Evolutionary conservation across 2,113 vertebrate species (phyloP).

Genomic region (Alces alces): DNA sequence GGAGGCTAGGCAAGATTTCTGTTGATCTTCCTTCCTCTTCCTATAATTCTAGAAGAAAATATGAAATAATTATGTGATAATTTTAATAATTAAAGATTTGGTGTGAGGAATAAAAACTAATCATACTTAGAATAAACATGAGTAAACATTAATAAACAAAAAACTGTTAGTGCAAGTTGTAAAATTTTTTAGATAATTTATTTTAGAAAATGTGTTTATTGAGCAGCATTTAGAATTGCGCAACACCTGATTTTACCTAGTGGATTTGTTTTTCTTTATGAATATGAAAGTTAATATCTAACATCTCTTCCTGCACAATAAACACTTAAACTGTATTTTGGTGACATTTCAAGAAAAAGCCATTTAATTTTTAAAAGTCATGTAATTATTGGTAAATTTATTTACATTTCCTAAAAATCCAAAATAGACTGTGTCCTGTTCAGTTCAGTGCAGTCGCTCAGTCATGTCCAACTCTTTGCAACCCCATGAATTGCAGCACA

Average conservation of each 20-base stretch:
- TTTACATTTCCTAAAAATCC: conserved; percentile 4
- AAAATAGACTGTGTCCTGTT: neutral
- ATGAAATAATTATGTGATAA: neutral
- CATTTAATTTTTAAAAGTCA: neutral
- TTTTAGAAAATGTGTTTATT: neutral
- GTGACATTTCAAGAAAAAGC: neutral
- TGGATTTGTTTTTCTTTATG: neutral
- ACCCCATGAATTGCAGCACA: neutral
- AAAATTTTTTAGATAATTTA: neutral
- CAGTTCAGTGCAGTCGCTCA: neutral
- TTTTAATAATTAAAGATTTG: neutral
- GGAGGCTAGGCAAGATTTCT: neutral
- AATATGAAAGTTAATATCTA: conserved; percentile 8
- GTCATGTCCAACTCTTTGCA: neutral
- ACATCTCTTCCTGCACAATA: neutral
- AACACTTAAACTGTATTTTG: neutral
- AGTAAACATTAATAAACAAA: neutral
- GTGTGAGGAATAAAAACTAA: neutral
- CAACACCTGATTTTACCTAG: neutral
- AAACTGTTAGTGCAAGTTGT: neutral
- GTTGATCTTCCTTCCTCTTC: neutral
- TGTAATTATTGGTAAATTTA: neutral
- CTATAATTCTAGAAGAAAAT: conserved; percentile 2
- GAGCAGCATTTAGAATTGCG: neutral
- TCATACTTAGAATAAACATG: neutral